Base-by-base conservation (phyloP, 2,113 vertebrate species). In the Balaeniceps rex region DNA sequence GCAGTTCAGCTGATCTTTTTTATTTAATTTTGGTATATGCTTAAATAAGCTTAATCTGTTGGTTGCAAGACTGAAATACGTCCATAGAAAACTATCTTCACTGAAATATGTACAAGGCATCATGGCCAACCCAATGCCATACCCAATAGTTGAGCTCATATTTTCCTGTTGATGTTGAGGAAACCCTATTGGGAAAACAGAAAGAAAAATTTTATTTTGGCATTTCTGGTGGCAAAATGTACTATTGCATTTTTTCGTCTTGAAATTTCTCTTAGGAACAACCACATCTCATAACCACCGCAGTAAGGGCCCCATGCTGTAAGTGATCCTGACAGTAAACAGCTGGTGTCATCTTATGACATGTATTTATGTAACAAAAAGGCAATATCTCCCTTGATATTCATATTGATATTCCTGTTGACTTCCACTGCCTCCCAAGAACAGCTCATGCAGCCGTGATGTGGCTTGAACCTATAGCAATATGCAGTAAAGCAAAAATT, bases 311-410 rank as follows among this genome's bases (percentile, higher is more conserved):
- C 54, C 40, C 33, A 13, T 36, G 31, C 55, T 77, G 12, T 63
- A 57, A 87, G 40, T 74, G 66, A 74, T 94, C 29, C 70, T 94
- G 88, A 91, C 63, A 87, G 36, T 69, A 91, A 96, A 77, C 80
- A 97, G 40, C 63, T 79, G 52, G 34, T 31, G 28, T 91, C 77
- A 88, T 94, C 46, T 89, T 95, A 88, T 72, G 77, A 55, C 17
- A 21, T 19, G 31, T 54, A 34, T 69, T 79, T 87, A 23, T 85
- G 74, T 28, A 85, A 74, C 28, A 54, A 72, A 78, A 87, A 77
- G 65, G 46, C 51, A 72, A 19, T 47, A 25, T 16, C 24, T 90
- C 81, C n/a, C 55, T 74, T 91, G 83, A n/a, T 74, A 90, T 9
- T 49, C n/a, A 18, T 83, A 52, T 28, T 7, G 11, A 61, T 94